These are phyloP conservation scores for Temnothorax rugatulus DNA, from an alignment of 2,888 invertebrate species.

Conservation along the genomic window DNA sequence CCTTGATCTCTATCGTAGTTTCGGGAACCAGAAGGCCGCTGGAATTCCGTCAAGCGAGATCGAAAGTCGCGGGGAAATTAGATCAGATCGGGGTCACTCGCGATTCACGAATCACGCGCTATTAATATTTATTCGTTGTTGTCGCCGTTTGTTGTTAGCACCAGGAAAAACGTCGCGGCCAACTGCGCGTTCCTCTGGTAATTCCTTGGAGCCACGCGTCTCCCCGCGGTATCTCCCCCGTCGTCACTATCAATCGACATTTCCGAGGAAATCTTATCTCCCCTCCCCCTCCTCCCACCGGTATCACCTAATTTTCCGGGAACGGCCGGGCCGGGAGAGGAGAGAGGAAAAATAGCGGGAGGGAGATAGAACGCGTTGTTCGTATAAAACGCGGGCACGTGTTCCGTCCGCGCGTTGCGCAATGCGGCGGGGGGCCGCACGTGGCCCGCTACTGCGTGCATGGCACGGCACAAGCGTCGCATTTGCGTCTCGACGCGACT, in stretches of 20 bases:
- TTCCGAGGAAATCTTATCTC: conserved; percentile 35
- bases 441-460: conserved; percentile 27
- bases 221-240: not conserved
- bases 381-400: conserved; percentile 15
- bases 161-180: conserved; percentile 25
- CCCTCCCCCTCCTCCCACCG: not conserved
- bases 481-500: conserved; percentile 17
- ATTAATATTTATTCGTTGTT: conserved; percentile 16
- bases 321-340: not conserved
- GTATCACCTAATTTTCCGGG: conserved; percentile 34
- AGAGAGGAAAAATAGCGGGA: not conserved
- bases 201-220: conserved; percentile 5
- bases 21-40: not conserved
- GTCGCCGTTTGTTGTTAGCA: not conserved
- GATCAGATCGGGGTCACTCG: not conserved
- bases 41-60: not conserved
- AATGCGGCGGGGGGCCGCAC: conserved; percentile 42
- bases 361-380: conserved; percentile 1
- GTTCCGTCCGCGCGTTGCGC: conserved; percentile 46
- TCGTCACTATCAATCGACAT: conserved; percentile 25
- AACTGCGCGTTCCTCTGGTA: conserved; percentile 33
- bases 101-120: conserved; percentile 7
- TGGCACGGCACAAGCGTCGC: not conserved
- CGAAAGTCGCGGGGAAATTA: not conserved
- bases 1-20: not conserved